phyloP scores from a whole-genome alignment of 2,113 vertebrate genomes.

The Hemichromis elongatus region DNA sequence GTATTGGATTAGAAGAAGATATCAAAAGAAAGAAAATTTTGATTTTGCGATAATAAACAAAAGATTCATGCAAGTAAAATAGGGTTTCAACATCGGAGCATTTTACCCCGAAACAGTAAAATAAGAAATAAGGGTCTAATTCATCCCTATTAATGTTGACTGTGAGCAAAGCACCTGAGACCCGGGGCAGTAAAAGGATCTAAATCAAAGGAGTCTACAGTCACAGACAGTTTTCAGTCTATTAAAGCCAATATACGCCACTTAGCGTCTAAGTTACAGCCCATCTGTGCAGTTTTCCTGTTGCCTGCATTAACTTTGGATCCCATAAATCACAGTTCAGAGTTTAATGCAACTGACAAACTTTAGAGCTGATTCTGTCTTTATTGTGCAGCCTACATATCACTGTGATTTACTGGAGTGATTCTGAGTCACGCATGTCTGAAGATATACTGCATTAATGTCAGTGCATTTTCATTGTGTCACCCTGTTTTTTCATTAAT shows the following conservation, averaged over 20 bases:
- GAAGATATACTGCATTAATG: background rate
- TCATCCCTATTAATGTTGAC: conserved; percentile 27
- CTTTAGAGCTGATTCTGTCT: conserved; percentile 43
- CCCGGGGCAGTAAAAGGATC: conserved; percentile 25
- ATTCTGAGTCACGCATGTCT: background rate
- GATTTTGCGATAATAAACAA: background rate
- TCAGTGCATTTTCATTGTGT: background rate
- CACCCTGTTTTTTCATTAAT: background rate
- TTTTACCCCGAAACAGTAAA: background rate
- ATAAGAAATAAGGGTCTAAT: conserved; percentile 35
- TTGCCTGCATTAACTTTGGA: conserved; percentile 43
- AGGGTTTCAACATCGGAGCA: background rate
- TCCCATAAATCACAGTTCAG: conserved; percentile 60
- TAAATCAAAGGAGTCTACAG: conserved; percentile 50
- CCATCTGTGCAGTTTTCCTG: conserved; percentile 59
- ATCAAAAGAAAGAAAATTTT: background rate
- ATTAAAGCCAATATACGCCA: conserved; percentile 68
- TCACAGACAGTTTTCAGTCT: conserved; percentile 60
- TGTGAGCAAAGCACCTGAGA: conserved; percentile 54
- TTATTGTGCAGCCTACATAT: conserved; percentile 13
- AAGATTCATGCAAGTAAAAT: background rate
- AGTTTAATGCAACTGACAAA: conserved; percentile 42
- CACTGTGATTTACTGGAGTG: conserved; percentile 2
- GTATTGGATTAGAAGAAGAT: background rate
- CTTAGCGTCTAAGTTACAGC: conserved; percentile 59